Conservation (phyloP, 2,797 vertebrate species). For the Cossypha niveicapilla region DNA sequence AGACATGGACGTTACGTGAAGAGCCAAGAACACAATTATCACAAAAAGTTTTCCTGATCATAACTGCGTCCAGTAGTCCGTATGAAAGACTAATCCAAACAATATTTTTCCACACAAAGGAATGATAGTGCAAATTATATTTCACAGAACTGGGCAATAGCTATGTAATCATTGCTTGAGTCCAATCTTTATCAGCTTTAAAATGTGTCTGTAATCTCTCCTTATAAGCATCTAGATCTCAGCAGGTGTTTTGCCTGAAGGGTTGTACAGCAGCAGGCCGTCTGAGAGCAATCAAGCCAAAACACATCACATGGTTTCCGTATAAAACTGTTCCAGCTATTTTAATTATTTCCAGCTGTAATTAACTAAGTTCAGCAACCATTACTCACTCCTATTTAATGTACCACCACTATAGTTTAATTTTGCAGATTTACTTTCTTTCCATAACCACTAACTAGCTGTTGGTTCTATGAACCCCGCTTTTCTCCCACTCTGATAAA, state of each 20-base stretch:
- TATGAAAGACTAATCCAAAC: background rate
- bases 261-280: background rate
- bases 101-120: background rate
- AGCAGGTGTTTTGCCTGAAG: conserved; percentile 15
- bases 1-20: background rate
- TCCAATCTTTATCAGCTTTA: background rate
- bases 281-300: background rate
- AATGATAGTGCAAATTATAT: background rate
- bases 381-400: background rate
- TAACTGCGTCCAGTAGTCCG: background rate
- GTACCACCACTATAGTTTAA: background rate
- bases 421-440: conserved; percentile 18
- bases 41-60: background rate
- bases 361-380: background rate
- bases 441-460: background rate
- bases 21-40: background rate
- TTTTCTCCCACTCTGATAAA: background rate
- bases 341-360: background rate
- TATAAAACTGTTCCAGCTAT: background rate
- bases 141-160: background rate
- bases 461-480: background rate
- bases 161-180: background rate
- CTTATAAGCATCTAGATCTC: background rate
- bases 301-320: background rate
- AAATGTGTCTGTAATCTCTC: background rate